Base-by-base conservation (phyloP, 35 echinoderm and acorn worm species). In the Apostichopus japonicus region DNA sequence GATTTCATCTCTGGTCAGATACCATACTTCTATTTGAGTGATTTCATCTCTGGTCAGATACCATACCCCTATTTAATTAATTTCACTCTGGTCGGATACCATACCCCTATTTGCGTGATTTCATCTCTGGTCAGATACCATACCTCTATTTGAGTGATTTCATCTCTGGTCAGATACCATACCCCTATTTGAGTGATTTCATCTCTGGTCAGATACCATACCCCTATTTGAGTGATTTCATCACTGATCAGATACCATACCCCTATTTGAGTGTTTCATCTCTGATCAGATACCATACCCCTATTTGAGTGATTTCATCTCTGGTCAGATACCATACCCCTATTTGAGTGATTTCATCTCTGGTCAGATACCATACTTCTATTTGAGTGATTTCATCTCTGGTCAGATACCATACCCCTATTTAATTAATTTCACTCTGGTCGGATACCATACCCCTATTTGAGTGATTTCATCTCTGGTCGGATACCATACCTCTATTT, bases 321-420 rank as follows among this genome's bases (percentile, higher is more conserved):
- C 57, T 59, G 56, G 8, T 10, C 8, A n/a, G 22, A 27, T 87
- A 9, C 52, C 80, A 53, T 83, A 98, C 95, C 93, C 95, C 97
- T 78, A 99, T 96, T 72, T 99, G 97, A 86, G 89, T 96, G 51
- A 99, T 3, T 90, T 96, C 97, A 94, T 98, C 97, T 53, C 94
- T 55, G 79, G 1, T 59, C 11, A 9, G 57, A 59, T 59, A 9
- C 57, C 71, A 1, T 73, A 73, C 71, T 17, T 24, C 71, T 73
- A 73, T 73, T 23, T 73, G 71, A 73, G 71, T 73, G 15, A 73
- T 73, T n/a, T n/a, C 71, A 73, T 73, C 16, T 19, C 8, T 72
- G 14, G 13, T 21, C 19, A 16, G 13, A 72, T 72, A 16, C 14
- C 70, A 15, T 72, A 72, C 70, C 70, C 70, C n/a, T 72, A 72